Conservation (phyloP, 2,888 invertebrate species). For the Pachydiplax longipennis region DNA sequence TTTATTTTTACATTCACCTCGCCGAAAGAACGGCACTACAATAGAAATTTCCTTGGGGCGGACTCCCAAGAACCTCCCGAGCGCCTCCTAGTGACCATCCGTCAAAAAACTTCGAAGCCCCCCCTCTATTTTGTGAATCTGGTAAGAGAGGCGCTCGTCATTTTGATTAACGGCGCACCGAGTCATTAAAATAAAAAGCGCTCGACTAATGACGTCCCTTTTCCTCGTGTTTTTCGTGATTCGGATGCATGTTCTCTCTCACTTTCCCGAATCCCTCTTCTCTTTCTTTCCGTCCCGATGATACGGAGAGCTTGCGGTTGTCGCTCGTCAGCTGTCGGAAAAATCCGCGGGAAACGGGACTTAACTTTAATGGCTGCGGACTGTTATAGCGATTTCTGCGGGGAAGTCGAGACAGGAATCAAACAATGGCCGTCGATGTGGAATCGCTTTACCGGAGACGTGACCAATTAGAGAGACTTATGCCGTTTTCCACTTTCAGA, state of each 20-base stretch:
- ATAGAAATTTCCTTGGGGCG: background rate
- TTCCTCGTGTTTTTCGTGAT: background rate
- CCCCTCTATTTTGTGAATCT: background rate
- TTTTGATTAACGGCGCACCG: background rate
- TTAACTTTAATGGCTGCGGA: background rate
- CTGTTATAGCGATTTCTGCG: background rate
- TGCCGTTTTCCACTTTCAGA: background rate
- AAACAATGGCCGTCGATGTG: background rate
- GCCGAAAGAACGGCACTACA: background rate
- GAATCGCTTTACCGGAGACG: background rate
- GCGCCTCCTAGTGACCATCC: background rate
- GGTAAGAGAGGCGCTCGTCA: background rate
- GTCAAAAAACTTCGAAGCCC: background rate
- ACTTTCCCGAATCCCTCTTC: background rate
- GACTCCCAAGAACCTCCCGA: background rate
- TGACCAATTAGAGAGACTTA: background rate
- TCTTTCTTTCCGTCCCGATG: background rate
- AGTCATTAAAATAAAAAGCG: slow-evolving; percentile 1
- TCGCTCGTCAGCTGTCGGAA: background rate
- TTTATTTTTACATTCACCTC: background rate
- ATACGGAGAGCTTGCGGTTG: background rate
- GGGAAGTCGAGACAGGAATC: background rate
- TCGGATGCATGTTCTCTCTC: background rate
- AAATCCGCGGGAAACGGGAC: slow-evolving; percentile 1
- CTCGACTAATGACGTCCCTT: background rate